Conservation (phyloP, 2,797 vertebrate species). For the Bradypodion ventrale region DNA sequence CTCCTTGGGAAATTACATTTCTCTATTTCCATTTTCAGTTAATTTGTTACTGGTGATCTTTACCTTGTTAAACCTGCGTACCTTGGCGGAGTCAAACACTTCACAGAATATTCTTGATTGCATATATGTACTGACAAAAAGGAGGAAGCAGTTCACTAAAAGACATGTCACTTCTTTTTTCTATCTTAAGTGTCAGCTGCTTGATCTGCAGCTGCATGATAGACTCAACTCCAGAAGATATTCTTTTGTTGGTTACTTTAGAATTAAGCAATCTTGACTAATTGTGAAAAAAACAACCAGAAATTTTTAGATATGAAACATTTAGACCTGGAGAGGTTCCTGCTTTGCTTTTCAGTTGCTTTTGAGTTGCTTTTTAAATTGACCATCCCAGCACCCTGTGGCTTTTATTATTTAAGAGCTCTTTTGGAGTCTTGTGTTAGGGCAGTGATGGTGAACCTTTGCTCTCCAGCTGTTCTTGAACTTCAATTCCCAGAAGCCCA, state of each 20-base stretch:
- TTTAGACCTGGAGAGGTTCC: background rate
- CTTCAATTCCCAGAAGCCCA: too few relatives aligned
- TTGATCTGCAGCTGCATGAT: background rate
- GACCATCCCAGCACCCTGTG: too few relatives aligned
- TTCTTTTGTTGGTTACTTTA: slow-evolving; percentile 4
- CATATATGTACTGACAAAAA: background rate
- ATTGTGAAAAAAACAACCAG: background rate
- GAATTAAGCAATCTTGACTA: slow-evolving; percentile 17
- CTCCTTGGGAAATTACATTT: background rate
- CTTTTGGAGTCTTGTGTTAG: too few relatives aligned
- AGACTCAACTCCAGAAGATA: background rate
- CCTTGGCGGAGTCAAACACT: background rate
- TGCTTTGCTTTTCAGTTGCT: slow-evolving; percentile 37
- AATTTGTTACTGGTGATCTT: background rate
- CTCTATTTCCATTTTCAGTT: background rate
- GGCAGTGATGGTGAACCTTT: too few relatives aligned
- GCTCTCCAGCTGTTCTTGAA: too few relatives aligned
- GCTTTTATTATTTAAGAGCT: too few relatives aligned
- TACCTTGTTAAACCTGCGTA: background rate
- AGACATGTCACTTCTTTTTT: background rate
- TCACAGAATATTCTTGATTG: background rate
- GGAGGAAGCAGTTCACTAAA: background rate
- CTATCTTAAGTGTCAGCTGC: background rate
- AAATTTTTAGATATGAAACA: background rate
- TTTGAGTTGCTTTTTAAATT: too few relatives aligned